A percentile compares a stretch with the other conserved stretches of the same genome.
Conservation (phyloP, 2,888 invertebrate species). For the Endomychus coccineus region DNA sequence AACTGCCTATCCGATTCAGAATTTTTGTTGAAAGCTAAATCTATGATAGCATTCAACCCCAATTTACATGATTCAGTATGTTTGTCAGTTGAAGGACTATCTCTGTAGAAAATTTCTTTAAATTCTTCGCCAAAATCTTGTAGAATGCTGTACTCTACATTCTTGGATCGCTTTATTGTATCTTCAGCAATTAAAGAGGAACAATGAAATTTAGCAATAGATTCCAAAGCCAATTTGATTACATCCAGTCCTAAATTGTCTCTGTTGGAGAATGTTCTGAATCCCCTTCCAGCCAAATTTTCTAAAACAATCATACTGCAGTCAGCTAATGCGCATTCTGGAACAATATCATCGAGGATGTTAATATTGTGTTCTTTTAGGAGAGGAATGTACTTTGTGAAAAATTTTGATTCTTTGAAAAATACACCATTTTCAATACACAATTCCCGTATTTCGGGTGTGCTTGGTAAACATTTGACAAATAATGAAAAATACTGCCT, state of each 20-base stretch:
- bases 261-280: slow-evolving; percentile 20
- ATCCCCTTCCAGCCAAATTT: slow-evolving; percentile 34
- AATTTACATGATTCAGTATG: slow-evolving; percentile 31
- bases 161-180: slow-evolving; percentile 13
- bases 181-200: slow-evolving; percentile 39
- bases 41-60: slow-evolving; percentile 29
- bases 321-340: slow-evolving; percentile 34
- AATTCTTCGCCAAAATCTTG: slow-evolving; percentile 25
- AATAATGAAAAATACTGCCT: slow-evolving; percentile 46
- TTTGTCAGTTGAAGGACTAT: slow-evolving; percentile 29
- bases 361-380: slow-evolving; percentile 33
- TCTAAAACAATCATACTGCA: slow-evolving; percentile 38
- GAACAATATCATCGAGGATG: slow-evolving; percentile 30
- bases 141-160: slow-evolving; percentile 20
- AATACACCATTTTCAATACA: slow-evolving; percentile 45
- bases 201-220: slow-evolving; percentile 31
- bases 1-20: slow-evolving; percentile 12
- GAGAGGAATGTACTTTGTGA: slow-evolving; percentile 40
- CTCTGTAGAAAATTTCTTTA: slow-evolving; percentile 41
- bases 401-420: slow-evolving; percentile 46
- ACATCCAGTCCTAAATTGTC: slow-evolving; percentile 20
- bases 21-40: slow-evolving; percentile 17
- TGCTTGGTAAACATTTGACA: slow-evolving; percentile 52
- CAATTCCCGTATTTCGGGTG: slow-evolving; percentile 46
- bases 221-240: slow-evolving; percentile 23